Evolutionary conservation across 1,140 invertebrate genomes (phyloP), one percentile per base, ranked within the genome.

Genomic region (Temnothorax curvispinosus): DNA sequence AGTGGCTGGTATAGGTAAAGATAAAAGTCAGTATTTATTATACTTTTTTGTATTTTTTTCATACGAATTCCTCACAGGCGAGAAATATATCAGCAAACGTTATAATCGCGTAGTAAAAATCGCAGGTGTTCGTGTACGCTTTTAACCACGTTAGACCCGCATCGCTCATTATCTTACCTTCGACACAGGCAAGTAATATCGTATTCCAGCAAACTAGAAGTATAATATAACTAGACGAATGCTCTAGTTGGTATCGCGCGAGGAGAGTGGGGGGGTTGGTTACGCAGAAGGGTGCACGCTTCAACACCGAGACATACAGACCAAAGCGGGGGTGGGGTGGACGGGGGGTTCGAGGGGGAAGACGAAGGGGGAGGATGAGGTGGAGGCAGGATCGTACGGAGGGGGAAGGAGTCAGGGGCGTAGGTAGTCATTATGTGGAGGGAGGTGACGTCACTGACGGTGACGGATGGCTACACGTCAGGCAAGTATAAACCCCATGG

Each of bases 401-500:
- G 89, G 88, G 90, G 75, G 64, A 77, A 78, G 74, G 72, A 78
- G 75, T 58, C 71, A 80, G 91, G 88, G 91, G 91, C 92, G 92
- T 93, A 94, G 94, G 92, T 94, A 94, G 93, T 94, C 93, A 95
- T 95, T 95, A 95, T 94, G 93, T 94, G 93, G 93, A 93, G 94
- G 94, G 94, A 94, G 93, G 93, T 95, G 94, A 95, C 95, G 94
- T 95, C 94, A 95, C 93, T 95, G 95, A 95, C 95, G 94, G 94
- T 95, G 94, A 95, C 94, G 94, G 95, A 95, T 95, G 95, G 94
- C 94, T 94, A 94, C 92, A 93, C 94, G 94, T 95, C 95, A 95
- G 94, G 94, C 95, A 93, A 95, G 94, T 95, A 95, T 95, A 95
- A 95, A 95, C 94, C 94, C 94, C 94, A 95, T 95, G 94, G 94